A percentile compares a stretch with the other conserved stretches of the same genome.
These are phyloP conservation scores for Catharus bicknelli DNA, from an alignment of 2,113 vertebrate genomes.

Conservation along the genomic window DNA sequence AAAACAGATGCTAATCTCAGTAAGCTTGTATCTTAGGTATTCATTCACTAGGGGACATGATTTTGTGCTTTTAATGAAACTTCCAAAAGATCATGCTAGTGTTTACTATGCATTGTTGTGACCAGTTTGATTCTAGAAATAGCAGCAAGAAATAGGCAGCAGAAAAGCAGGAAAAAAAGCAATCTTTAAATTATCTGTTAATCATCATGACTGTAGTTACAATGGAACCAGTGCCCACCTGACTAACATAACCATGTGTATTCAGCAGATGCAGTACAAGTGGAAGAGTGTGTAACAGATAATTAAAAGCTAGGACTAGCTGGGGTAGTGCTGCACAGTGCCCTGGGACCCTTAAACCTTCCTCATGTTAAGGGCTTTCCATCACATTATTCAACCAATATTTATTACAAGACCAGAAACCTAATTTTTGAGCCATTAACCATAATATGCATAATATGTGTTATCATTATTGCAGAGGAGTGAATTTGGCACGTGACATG, in stretches of 20 bases:
- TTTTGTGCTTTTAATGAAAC: slow-evolving; percentile 19
- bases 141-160: not conserved
- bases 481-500: not conserved
- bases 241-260: not conserved
- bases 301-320: not conserved
- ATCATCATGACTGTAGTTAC: not conserved
- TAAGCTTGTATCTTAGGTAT: not conserved
- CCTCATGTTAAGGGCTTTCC: not conserved
- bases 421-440: not conserved
- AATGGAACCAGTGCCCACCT: not conserved
- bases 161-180: not conserved
- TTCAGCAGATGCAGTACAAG: not conserved
- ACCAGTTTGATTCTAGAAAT: not conserved
- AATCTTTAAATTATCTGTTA: not conserved
- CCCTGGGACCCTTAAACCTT: not conserved
- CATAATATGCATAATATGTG: not conserved
- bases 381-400: not conserved
- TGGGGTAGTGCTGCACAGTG: not conserved
- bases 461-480: not conserved
- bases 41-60: not conserved
- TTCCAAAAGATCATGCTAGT: not conserved
- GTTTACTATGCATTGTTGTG: not conserved
- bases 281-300: not conserved
- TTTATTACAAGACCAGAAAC: not conserved
- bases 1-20: slow-evolving; percentile 28